phyloP scores from a whole-genome alignment of 2,113 vertebrate genomes.

The Cochlearius cochlearius region DNA sequence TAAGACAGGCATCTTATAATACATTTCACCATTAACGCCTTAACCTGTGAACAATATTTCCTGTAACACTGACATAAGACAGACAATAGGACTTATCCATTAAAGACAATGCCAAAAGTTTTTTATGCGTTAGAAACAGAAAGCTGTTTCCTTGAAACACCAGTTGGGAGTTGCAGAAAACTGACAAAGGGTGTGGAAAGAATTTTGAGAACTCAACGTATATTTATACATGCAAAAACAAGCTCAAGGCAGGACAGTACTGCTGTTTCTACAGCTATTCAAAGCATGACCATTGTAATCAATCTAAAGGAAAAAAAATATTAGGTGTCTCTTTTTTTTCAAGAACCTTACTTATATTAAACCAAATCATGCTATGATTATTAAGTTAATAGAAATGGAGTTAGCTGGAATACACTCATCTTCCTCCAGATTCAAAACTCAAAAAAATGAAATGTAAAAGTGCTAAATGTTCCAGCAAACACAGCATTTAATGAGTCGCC shows the following conservation, averaged over 20 bases:
- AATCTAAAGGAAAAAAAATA: not conserved
- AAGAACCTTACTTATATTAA: not conserved
- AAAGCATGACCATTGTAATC: not conserved
- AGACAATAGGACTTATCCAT: not conserved
- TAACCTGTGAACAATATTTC: not conserved
- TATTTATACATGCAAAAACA: not conserved
- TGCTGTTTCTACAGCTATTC: not conserved
- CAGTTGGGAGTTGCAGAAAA: not conserved
- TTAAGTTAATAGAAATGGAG: not conserved
- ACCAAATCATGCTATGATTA: not conserved
- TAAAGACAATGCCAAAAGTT: not conserved
- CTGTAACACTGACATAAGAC: not conserved
- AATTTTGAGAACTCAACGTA: not conserved
- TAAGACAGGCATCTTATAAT: not conserved
- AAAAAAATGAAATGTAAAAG: not conserved
- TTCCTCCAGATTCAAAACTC: not conserved
- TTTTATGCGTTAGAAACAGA: not conserved
- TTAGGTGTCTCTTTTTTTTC: not conserved
- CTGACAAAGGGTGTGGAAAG: not conserved
- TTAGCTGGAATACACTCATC: not conserved
- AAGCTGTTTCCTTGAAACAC: not conserved
- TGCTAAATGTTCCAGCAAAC: not conserved
- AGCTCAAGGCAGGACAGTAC: not conserved
- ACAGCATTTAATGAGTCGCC: not conserved
- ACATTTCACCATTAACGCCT: not conserved